Conservation (phyloP, 2,888 invertebrate species). For the Andrena hattorfiana region DNA sequence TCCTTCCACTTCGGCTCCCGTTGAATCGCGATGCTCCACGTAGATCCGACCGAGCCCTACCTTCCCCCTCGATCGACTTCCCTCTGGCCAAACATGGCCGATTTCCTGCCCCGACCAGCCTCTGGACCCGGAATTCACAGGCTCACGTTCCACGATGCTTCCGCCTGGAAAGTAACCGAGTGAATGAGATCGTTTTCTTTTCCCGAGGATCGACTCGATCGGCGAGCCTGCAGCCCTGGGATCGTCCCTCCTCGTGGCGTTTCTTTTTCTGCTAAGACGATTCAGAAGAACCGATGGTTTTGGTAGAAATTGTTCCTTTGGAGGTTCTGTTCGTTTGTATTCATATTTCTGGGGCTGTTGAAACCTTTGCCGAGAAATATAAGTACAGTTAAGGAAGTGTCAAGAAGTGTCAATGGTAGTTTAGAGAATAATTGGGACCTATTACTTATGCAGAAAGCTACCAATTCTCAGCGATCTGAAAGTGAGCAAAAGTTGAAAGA, state of each 20-base stretch:
- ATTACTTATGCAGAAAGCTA: no score
- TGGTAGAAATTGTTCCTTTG: no score
- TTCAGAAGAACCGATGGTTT: no score
- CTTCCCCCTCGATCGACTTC: slow-evolving; percentile 46
- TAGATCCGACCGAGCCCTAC: slow-evolving; percentile 17
- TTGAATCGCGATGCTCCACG: slow-evolving; percentile 54
- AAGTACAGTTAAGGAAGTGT: no score
- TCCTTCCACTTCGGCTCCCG: slow-evolving; percentile 13
- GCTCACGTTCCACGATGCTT: slow-evolving; percentile 1
- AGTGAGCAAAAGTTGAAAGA: no score
- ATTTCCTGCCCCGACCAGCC: slow-evolving; percentile 28
- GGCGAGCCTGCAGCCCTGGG: not conserved
- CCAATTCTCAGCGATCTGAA: no score
- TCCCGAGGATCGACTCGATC: not conserved
- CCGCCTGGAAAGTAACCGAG: slow-evolving; percentile 12
- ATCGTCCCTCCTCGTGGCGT: not conserved
- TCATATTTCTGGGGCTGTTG: no score
- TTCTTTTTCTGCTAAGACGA: not conserved
- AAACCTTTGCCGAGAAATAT: no score
- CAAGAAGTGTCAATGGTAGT: no score
- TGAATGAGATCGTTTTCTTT: slow-evolving; percentile 14
- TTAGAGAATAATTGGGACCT: no score
- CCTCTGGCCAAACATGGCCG: slow-evolving; percentile 63
- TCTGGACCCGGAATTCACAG: slow-evolving; percentile 2
- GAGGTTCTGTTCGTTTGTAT: no score